Conservation (phyloP, 1,140 invertebrate genomes). For the Drosophila auraria region DNA sequence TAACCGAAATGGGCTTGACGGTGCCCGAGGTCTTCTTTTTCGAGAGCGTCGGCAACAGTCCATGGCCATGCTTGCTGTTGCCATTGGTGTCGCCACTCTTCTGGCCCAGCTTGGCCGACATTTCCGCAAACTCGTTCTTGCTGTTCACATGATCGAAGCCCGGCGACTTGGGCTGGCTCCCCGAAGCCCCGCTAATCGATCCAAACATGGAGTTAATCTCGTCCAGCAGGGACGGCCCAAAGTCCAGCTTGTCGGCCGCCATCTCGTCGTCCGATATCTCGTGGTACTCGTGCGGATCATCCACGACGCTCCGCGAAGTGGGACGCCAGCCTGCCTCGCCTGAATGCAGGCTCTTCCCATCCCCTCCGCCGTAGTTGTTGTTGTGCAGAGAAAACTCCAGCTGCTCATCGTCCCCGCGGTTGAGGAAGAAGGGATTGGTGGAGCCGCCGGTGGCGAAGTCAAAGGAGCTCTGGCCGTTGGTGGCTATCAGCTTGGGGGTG, state of each 20-base stretch:
- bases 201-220: constrained; percentile 98
- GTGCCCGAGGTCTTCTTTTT: constrained; percentile 91
- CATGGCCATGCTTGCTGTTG: constrained; percentile 72
- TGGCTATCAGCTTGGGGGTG: constrained; percentile 76
- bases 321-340: constrained; percentile 52
- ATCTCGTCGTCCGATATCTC: constrained; percentile 96
- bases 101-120: constrained; percentile 86
- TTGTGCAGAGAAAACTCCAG: constrained; percentile 74
- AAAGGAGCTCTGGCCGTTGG: constrained; percentile 76
- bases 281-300: constrained; percentile 93
- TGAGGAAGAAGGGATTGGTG: constrained; percentile 78
- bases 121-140: constrained; percentile 89
- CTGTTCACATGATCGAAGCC: constrained; percentile 89
- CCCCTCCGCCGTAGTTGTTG: constrained; percentile 74
- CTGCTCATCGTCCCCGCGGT: constrained; percentile 69
- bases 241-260: constrained; percentile 89
- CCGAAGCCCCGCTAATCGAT: constrained; percentile 86
- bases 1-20: constrained; percentile 97
- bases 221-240: constrained; percentile 96
- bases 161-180: constrained; percentile 84
- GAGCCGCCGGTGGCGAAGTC: constrained; percentile 69
- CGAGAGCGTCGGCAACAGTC: constrained; percentile 54
- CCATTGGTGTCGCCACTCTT: constrained; percentile 73
- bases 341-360: constrained; percentile 62
- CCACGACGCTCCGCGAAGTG: constrained; percentile 48